Conservation (phyloP, 2,113 vertebrate genomes). For the Tetrax tetrax region DNA sequence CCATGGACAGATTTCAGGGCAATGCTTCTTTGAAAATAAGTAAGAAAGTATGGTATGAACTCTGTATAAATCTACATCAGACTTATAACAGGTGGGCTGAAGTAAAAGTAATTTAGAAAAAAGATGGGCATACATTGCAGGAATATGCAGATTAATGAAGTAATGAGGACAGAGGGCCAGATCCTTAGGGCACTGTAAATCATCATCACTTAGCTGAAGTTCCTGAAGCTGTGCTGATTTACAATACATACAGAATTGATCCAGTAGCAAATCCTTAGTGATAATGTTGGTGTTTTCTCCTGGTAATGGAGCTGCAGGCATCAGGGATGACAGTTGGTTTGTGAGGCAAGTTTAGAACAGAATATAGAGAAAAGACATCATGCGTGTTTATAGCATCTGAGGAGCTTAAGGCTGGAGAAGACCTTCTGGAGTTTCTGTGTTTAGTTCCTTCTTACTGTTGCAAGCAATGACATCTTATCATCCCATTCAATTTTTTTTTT, state of each 20-base stretch:
- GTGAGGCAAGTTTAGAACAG: not conserved
- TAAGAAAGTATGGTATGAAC: slow-evolving; percentile 18
- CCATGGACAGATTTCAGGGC: slow-evolving; percentile 14
- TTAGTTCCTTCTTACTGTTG: not conserved
- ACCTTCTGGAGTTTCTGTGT: slow-evolving; percentile 36
- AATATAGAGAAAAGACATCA: not conserved
- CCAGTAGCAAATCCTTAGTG: slow-evolving; percentile 12
- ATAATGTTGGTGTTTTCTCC: slow-evolving; percentile 12
- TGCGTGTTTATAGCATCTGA: not conserved
- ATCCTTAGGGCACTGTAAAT: slow-evolving; percentile 14
- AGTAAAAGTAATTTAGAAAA: slow-evolving; percentile 1
- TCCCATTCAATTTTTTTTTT: not conserved
- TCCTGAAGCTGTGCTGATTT: slow-evolving; percentile 29
- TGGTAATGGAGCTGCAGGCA: not conserved
- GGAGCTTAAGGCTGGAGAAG: not conserved
- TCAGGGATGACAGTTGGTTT: slow-evolving; percentile 1
- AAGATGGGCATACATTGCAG: slow-evolving; percentile 14
- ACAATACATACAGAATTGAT: slow-evolving; percentile 1
- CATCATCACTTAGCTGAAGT: slow-evolving; percentile 18
- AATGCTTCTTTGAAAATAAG: slow-evolving; percentile 35
- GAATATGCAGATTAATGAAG: slow-evolving; percentile 59
- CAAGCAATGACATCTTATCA: slow-evolving; percentile 23
- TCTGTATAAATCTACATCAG: slow-evolving; percentile 18
- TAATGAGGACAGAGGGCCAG: slow-evolving; percentile 26
- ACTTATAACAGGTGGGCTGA: not conserved